Base-by-base conservation (phyloP, 2,888 invertebrate genomes). In the Tetragnatha montana region DNA sequence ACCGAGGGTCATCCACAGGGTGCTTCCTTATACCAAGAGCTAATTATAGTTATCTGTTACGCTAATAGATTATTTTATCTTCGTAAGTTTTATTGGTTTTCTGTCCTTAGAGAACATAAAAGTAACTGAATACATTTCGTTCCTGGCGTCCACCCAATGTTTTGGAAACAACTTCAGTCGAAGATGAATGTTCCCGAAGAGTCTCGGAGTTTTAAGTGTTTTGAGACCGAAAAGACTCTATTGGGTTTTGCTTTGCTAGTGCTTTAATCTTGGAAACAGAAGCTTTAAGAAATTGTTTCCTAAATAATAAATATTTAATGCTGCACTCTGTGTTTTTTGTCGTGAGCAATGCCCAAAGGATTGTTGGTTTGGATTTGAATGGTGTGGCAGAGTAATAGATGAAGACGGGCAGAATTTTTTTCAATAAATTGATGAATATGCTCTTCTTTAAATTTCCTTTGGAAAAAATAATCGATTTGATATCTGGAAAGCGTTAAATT, bases 21-120 rank as follows among this genome's bases (percentile, higher is more conserved):
- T 75, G 35, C 17, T 17, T 75, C n/a, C n/a, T 79, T 21, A 19
- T 21, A 19, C 6, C 21, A 21, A 19, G 35, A 71, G 8, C 50
- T 81, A 81, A 50, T 71, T 47, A 81, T 81, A 71, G 12, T 49
- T 81, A n/a, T 47, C 76, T 49, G 21, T 50, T 50, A 81, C 22
- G 51, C 47, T 81, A 81, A 81, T 81, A 73, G 81, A 81, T 81
- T 50, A 51, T 73, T 81, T 81, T 73, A 51, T 51, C 35, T 81
- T 21, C 51, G 21, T n/a, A 21, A 50, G 50, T 22, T 76, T 76
- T 51, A 81, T 81, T 22, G 60, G 71, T 51, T 81, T 81, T 22
- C 73, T 51, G 50, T 81, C 81, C 22, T 51, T 22, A 3, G 14
- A 81, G 51, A 8, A 19, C 49, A 60, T 35, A 49, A 47, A 47